Base-by-base conservation (phyloP, 1,140 invertebrate genomes). In the Gyrodactylus salaris region DNA sequence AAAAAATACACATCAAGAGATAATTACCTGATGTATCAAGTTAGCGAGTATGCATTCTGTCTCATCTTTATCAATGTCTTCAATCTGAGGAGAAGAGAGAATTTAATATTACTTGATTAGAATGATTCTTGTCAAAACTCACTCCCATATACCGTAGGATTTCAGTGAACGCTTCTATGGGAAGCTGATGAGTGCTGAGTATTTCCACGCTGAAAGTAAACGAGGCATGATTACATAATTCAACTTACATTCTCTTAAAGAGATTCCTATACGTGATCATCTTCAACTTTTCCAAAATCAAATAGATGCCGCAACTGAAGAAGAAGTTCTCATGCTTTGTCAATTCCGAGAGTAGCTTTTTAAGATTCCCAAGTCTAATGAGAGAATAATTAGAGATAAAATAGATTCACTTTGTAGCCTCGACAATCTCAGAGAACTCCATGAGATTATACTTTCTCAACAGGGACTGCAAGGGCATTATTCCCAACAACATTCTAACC, bases 21-120 rank as follows among this genome's bases (percentile, higher is more conserved):
- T 20, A 20, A 26, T 74, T 76, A 88, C 89, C 79, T 94, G 90
- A 79, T 86, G 89, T 78, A 98, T 97, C 25, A 97, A 84, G 84
- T 95, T 96, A 0, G 91, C 89, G 19, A 97, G 85, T 78, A 97
- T 89, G 82, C 92, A 97, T 77, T 93, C 87, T 0, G 89, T 89
- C 81, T 96, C 91, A 80, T 94, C 91, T 75, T 88, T 83, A 79
- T 91, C 88, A 20, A 93, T 86, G 78, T 91, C 88, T 26, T 86
- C 85, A 73, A 89, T 86, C 25, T 87, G 86, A 76, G 87, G 85
- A 78, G 86, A 75, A 25, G 72, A 75, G 22, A 70, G 72, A 7
- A 27, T 69, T 1, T 26, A 74, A 25, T 25, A 69, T 68, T 70
- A 54, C 25, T 74, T 54, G n/a, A n/a, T 54, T 54, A 54, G 34